phyloP scores from a whole-genome alignment of 2,888 invertebrate species.

The Morpho helenor region DNA sequence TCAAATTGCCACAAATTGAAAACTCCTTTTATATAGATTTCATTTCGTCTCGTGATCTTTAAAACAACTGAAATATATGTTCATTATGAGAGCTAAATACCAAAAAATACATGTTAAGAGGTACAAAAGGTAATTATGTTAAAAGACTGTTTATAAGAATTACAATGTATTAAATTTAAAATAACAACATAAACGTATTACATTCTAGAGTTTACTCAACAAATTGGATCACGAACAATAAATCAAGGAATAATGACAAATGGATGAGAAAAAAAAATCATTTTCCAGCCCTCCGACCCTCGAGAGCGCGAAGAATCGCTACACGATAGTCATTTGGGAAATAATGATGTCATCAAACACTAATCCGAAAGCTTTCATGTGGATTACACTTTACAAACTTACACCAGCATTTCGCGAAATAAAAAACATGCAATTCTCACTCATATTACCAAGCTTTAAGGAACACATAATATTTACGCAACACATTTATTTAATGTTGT shows the following conservation, averaged over 20 bases:
- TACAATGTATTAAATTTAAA: not conserved
- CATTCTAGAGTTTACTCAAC: slow-evolving; percentile 9
- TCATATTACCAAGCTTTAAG: slow-evolving; percentile 31
- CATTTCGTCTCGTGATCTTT: too few species aligned
- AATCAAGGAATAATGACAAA: slow-evolving; percentile 52
- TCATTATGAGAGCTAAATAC: too few species aligned
- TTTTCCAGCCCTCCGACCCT: slow-evolving; percentile 44
- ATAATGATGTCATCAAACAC: slow-evolving; percentile 80
- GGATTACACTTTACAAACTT: slow-evolving; percentile 57
- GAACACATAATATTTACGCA: not conserved
- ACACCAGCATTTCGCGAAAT: slow-evolving; percentile 11
- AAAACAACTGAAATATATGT: too few species aligned
- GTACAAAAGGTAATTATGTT: too few species aligned
- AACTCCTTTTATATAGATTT: too few species aligned
- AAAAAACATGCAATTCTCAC: slow-evolving; percentile 13
- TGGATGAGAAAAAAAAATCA: slow-evolving; percentile 37
- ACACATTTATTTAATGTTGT: not conserved
- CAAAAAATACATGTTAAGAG: too few species aligned
- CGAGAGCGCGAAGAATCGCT: slow-evolving; percentile 59
- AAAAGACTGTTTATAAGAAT: not conserved
- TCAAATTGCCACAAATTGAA: too few species aligned
- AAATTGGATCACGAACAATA: slow-evolving; percentile 51
- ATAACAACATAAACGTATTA: not conserved
- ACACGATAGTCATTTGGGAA: slow-evolving; percentile 73
- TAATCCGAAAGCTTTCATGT: slow-evolving; percentile 79